These are phyloP conservation scores for Deroptyus accipitrinus DNA, from an alignment of 2,113 vertebrate genomes.

Conservation along the genomic window DNA sequence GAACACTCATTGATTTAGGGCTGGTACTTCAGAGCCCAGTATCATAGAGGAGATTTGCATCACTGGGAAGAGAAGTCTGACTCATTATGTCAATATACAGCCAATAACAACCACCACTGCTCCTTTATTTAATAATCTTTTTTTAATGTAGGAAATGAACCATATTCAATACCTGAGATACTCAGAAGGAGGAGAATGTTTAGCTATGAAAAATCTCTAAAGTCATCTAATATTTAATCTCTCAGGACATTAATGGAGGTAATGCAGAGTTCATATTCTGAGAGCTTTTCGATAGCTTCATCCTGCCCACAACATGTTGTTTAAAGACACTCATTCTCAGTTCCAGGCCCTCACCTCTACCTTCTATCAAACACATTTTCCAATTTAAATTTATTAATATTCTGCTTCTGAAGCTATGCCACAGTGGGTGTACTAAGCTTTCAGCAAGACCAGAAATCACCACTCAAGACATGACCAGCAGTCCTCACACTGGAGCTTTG, in stretches of 20 bases:
- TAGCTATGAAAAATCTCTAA: not conserved
- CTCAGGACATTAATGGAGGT: not conserved
- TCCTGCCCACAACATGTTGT: not conserved
- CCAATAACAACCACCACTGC: not conserved
- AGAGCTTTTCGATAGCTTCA: not conserved
- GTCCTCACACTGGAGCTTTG: not conserved
- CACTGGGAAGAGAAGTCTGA: not conserved
- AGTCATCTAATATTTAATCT: not conserved
- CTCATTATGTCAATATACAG: not conserved
- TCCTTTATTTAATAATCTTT: not conserved
- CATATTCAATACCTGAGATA: not conserved
- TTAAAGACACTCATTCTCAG: not conserved
- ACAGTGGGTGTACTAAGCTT: rapidly evolving
- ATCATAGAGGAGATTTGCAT: not conserved
- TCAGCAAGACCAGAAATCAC: not conserved
- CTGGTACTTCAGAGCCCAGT: not conserved
- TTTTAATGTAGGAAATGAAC: not conserved
- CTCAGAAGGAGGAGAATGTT: not conserved
- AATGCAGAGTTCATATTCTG: not conserved
- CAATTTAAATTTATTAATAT: not conserved
- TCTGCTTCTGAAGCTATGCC: not conserved
- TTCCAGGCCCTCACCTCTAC: not conserved
- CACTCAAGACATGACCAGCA: not conserved
- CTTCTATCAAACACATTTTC: not conserved
- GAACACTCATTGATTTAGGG: not conserved